A percentile compares a stretch with the other conserved stretches of the same genome.
These are phyloP conservation scores for Pseudochirops cupreus DNA, from an alignment of 2,797 vertebrate genomes.

Conservation along the genomic window DNA sequence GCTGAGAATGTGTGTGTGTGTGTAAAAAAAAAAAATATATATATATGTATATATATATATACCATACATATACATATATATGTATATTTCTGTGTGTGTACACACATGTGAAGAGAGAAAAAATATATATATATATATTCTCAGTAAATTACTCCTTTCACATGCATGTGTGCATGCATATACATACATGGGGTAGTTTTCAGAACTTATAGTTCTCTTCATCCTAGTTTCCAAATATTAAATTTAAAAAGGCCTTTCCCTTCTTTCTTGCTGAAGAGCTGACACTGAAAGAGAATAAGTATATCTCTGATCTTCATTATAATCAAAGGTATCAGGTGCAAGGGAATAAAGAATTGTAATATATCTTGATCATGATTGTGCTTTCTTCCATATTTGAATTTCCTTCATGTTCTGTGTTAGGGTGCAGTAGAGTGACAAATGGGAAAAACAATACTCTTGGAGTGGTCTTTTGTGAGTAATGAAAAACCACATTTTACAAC, in stretches of 20 bases:
- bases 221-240: background rate
- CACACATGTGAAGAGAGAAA: no score
- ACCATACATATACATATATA: no score
- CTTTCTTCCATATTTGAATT: background rate
- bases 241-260: background rate
- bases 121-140: no score
- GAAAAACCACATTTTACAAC: no score
- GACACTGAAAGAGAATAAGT: background rate
- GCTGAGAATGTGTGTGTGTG: no score
- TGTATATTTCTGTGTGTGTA: no score
- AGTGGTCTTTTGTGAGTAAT: no score
- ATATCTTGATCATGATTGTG: background rate
- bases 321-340: background rate
- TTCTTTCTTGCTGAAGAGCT: background rate
- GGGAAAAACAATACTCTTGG: background rate
- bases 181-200: background rate
- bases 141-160: no score
- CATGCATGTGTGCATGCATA: no score
- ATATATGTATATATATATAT: no score
- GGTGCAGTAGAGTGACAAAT: background rate
- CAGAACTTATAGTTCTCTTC: background rate
- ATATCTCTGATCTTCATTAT: background rate
- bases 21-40: no score
- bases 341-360: background rate
- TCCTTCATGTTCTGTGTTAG: no score